Conservation (phyloP, 2,113 vertebrate species). For the Synodontis membranacea region DNA sequence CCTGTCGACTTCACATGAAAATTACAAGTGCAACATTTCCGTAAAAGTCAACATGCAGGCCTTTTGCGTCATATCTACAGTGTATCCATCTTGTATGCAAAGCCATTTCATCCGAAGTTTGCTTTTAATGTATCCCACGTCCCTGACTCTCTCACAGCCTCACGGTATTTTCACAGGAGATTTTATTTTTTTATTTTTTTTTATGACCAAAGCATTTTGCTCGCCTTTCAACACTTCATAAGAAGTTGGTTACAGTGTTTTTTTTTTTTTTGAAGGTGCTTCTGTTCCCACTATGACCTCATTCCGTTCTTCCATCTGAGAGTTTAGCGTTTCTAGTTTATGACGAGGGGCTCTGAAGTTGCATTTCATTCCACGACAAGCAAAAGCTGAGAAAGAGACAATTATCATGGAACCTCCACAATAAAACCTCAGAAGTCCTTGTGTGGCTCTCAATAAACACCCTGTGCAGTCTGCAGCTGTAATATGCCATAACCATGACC, state of each 20-base stretch:
- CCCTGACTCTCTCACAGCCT: neutral
- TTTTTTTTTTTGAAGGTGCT: neutral
- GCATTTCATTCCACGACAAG: constrained; percentile 33
- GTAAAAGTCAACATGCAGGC: neutral
- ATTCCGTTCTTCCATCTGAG: constrained; percentile 16
- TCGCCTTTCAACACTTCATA: neutral
- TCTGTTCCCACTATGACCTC: neutral
- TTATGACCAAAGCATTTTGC: neutral
- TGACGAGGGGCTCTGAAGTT: constrained; percentile 20
- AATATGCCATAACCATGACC: constrained; percentile 24
- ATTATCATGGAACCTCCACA: constrained; percentile 41
- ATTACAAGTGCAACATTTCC: neutral
- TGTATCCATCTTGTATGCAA: neutral
- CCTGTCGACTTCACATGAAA: neutral
- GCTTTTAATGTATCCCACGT: neutral
- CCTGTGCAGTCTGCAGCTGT: constrained; percentile 20
- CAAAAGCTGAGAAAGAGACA: constrained; percentile 43
- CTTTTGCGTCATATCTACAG: neutral
- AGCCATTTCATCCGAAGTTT: neutral
- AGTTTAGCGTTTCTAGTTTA: constrained; percentile 34
- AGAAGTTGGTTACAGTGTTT: neutral
- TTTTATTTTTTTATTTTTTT: no score
- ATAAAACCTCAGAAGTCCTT: constrained; percentile 52
- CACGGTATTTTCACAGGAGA: neutral
- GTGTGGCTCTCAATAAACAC: constrained; percentile 27